Conservation (phyloP, 35 echinoderm and acorn worm genomes). For the Chiridota heheva region DNA sequence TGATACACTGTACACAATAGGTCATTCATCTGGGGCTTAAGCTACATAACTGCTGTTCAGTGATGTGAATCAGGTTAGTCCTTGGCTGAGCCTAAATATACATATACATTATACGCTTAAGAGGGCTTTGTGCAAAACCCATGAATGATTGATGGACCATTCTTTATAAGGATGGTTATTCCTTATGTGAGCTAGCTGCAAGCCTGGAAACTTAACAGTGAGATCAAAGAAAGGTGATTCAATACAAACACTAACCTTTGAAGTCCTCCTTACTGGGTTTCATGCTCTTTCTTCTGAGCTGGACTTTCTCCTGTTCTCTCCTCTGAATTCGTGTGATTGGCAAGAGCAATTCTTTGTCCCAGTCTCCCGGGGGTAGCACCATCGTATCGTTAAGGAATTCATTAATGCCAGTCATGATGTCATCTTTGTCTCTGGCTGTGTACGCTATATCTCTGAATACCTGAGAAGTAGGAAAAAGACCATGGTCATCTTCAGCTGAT, state of each 20-base stretch:
- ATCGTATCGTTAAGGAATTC: constrained; percentile 93
- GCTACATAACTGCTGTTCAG: too few species aligned
- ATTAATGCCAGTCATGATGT: constrained; percentile 89
- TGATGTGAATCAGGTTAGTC: too few species aligned
- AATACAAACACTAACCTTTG: constrained; percentile 24
- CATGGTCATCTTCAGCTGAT: neutral
- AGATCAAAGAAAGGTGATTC: too few species aligned
- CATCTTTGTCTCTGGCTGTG: constrained; percentile 62
- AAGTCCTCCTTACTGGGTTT: constrained; percentile 68
- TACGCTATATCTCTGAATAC: constrained; percentile 87
- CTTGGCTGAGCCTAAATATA: too few species aligned
- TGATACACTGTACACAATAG: too few species aligned
- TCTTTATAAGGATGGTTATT: too few species aligned
- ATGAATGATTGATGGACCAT: too few species aligned
- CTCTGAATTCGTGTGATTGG: constrained; percentile 73
- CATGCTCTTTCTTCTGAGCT: constrained; percentile 69
- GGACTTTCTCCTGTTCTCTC: constrained; percentile 83
- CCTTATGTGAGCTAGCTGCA: too few species aligned
- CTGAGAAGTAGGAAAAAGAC: constrained; percentile 23
- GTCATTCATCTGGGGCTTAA: too few species aligned
- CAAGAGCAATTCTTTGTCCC: constrained; percentile 82
- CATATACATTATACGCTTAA: too few species aligned
- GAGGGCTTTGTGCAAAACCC: too few species aligned
- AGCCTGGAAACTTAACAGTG: too few species aligned
- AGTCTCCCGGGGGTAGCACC: constrained; percentile 94